Evolutionary conservation across 35 echinoderm and acorn worm species (phyloP), one percentile per base, ranked within the genome.

Genomic region (Lytechinus pictus): DNA sequence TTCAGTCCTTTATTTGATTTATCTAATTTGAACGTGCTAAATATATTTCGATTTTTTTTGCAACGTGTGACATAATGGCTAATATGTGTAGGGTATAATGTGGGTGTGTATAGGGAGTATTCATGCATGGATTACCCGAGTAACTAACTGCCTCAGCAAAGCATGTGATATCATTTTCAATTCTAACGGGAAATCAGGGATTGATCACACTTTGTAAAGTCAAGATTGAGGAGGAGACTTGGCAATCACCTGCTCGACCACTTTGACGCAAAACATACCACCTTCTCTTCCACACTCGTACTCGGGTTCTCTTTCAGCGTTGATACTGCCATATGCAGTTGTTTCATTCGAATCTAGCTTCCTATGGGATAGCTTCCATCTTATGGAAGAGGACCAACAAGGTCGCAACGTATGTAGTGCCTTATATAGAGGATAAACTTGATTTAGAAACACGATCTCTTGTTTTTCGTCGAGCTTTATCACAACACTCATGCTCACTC

Each of bases 171-270:
- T 90, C 88, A 33, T 21, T 90, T 90, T 90, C 88, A 90, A 90
- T 90, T 54, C 88, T 90, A 52, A 90, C 88, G 88, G 88, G 88
- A 90, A 90, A 90, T 90, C 88, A 90, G 88, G 88, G 88, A 90
- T 90, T 90, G 88, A 90, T 90, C 88, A 52, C 52, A 44, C 11
- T 8, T 28, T 90, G 88, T 90, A 33, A 44, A 90, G 29, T 90
- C 29, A n/a, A 79, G 19, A 79, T 24, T 79, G 19, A 16, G 66
- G n/a, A 79, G 66, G 66, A 79, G 66, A 79, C 66, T 79, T 79
- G 19, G 66, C 66, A 79, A 79, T 79, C 66, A 79, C 66, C 66
- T 79, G 66, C 66, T 79, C 66, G 14, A 79, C 66, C 66, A 79
- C 66, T 79, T 79, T 79, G 66, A 79, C 19, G 66, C 66, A 79